phyloP scores from a whole-genome alignment of 2,888 invertebrate species.

The Drosophila setosimentum region DNA sequence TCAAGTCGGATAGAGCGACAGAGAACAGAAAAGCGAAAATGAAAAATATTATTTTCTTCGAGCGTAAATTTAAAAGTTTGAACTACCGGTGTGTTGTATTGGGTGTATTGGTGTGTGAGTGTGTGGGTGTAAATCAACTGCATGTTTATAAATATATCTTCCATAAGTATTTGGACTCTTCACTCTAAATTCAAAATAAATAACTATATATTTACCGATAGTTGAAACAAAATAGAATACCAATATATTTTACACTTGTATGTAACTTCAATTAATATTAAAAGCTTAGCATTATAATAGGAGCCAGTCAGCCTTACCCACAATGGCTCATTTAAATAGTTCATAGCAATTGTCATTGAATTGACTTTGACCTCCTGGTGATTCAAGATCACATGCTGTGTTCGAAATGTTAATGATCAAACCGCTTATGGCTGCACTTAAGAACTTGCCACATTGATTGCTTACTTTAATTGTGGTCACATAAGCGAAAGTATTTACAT shows the following conservation, averaged over 20 bases:
- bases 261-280: not conserved
- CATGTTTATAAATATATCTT: not conserved
- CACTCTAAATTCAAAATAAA: not conserved
- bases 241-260: not conserved
- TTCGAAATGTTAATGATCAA: conserved; percentile 1
- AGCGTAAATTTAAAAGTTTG: conserved; percentile 35
- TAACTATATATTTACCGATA: not conserved
- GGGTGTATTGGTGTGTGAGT: conserved; percentile 5
- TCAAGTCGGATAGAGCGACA: not conserved
- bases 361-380: not conserved
- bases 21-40: conserved; percentile 3
- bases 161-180: not conserved
- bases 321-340: not conserved
- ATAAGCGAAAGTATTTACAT: conserved; percentile 15
- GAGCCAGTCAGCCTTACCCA: not conserved
- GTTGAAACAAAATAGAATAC: no score
- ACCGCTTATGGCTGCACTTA: conserved; percentile 15
- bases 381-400: not conserved
- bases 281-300: not conserved
- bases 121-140: not conserved
- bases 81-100: conserved; percentile 15
- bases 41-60: conserved; percentile 43
- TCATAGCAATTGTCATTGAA: not conserved
- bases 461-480: conserved; percentile 23
- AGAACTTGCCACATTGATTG: conserved; percentile 32